A percentile compares a stretch with the other conserved stretches of the same genome.
Conservation (phyloP, 2,888 invertebrate genomes). For the Apotomis capreana region DNA sequence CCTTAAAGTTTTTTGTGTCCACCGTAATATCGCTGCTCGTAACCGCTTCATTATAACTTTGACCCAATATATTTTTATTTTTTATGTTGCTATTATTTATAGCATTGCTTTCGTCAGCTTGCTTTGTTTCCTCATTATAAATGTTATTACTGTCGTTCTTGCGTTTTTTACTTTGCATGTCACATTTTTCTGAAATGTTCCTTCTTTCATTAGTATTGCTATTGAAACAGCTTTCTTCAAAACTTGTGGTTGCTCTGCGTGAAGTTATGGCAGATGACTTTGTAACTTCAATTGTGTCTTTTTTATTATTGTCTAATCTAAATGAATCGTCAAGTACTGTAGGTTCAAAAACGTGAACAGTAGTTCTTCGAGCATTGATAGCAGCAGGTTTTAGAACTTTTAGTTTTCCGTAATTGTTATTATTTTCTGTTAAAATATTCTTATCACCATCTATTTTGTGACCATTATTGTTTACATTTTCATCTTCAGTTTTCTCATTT, state of each 20-base stretch:
- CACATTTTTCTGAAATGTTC: too few relatives aligned
- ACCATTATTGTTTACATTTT: not conserved
- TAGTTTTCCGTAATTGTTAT: not conserved
- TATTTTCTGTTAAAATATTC: not conserved
- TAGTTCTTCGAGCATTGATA: slow-evolving; percentile 16
- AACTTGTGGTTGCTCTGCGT: not conserved
- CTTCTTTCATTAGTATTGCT: too few relatives aligned
- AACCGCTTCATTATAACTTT: too few relatives aligned
- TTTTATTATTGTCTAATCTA: not conserved
- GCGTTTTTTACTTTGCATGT: too few relatives aligned
- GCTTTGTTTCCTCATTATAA: too few relatives aligned
- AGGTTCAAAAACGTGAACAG: slow-evolving; percentile 5
- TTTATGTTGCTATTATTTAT: too few relatives aligned
- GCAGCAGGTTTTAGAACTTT: slow-evolving; percentile 6
- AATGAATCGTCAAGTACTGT: not conserved
- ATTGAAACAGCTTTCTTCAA: too few relatives aligned
- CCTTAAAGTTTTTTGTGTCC: not conserved
- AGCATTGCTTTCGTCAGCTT: too few relatives aligned
- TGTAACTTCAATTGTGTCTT: not conserved
- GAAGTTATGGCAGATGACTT: not conserved
- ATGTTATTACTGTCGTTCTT: too few relatives aligned
- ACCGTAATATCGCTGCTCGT: too few relatives aligned
- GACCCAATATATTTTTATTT: too few relatives aligned
- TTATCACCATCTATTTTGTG: not conserved
- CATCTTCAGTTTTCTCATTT: not conserved